Evolutionary conservation across 2,888 invertebrate species (phyloP), one percentile per base, ranked within the genome.

Genomic region (Drosophila rubida): DNA sequence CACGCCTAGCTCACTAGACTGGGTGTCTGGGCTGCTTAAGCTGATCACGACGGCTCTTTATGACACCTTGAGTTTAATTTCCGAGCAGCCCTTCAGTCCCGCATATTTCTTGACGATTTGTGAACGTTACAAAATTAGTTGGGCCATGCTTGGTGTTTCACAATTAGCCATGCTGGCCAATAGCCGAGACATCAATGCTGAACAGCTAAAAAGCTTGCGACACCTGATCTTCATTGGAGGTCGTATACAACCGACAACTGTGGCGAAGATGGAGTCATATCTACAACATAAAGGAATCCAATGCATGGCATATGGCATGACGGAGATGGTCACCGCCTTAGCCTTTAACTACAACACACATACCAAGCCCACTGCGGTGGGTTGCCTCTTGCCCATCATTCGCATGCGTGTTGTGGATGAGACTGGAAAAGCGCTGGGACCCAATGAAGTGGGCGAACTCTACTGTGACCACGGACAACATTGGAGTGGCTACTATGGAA

Each of bases 401-500:
- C 67, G 70, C 0, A 49, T 87, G 27, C 84, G 80, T 23, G 81
- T 91, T 27, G 54, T 90, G 0, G 67, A 83, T 46, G 80, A 80
- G 0, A 46, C 80, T 4, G 87, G 84, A 0, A 25, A 75, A 0
- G 41, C 67, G 16, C 61, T 90, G 57, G 88, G 83, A 2, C 69
- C 80, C 2, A 77, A 79, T 13, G 67, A 87, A 22, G 2, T 55
- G 2, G 91, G 91, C 0, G 91, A 91, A 54, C 76, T 91, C 27
- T 76, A 69, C 4, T 54, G 79, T 2, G 68, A 81, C 45, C 69
- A 59, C 5, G 64, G 59, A 1, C 69, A 69, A 4, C 39, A 62
- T 27, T 90, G 91, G 89, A 75, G 75, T 44, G 92, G 92, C 0
- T 92, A 92, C 62, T 90, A 84, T 55, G 82, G 79, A 4, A 90